Base-by-base conservation (phyloP, 2,888 invertebrate species). In the Drosophila aldrichi region DNA sequence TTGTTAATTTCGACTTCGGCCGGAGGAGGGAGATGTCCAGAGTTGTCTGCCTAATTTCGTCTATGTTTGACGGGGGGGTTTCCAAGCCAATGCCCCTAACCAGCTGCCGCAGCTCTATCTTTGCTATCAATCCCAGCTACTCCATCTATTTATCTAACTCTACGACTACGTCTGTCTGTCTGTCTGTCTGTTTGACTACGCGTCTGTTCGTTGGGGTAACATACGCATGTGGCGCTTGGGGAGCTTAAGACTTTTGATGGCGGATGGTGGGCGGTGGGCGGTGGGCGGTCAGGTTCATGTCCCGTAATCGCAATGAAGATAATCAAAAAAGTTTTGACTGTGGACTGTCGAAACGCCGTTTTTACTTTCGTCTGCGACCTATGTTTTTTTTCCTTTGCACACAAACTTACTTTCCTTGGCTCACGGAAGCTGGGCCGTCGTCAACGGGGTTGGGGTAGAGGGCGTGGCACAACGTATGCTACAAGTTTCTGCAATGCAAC, bases 311-410 rank as follows among this genome's bases (percentile, higher is more conserved):
- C 87, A 87, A 87, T 87, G 89, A 87, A 87, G 87, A 87, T 87
- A 87, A 87, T 87, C 87, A 87, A 89, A 87, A 87, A 87, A 87
- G 88, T 87, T 87, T 87, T 85, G 87, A 89, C 89, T 88, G 73
- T 70, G 70, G 76, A 78, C 84, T 86, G 89, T 77, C 87, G 78
- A 71, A 76, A 77, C 68, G 70, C 70, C 70, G 86, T 75, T 85
- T 82, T 79, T 82, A 85, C 85, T 88, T 82, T 84, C 74, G 70
- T 70, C 70, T 55, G 60, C 58, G 57, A 77, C 73, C 62, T 74
- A 54, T 48, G 49, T 22, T 69, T 59, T 44, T 48, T 58, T 43
- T 43, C 51, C 32, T 20, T 20, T 18, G 10, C 32, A 38, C 44
- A 34, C 1, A 54, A 62, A 60, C 56, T 73, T 74, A 29, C 57